Conservation (phyloP, 2,888 invertebrate species). For the Synergus gifuensis region DNA sequence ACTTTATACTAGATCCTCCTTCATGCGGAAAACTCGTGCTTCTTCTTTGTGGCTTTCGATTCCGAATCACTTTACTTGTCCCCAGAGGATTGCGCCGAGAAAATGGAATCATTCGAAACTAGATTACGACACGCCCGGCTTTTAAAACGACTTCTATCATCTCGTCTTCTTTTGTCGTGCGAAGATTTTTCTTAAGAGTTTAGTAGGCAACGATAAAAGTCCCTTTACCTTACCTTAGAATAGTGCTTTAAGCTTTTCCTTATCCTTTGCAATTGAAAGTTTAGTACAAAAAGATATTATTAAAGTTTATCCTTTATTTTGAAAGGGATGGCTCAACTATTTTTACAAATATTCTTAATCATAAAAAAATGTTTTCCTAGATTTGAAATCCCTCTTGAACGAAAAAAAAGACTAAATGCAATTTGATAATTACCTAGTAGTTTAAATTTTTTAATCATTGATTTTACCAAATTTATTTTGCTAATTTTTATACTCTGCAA, state of each 20-base stretch:
- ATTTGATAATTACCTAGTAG: too few species aligned
- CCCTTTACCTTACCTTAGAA: background rate
- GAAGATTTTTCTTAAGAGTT: slow-evolving; percentile 36
- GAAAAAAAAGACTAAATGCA: too few species aligned
- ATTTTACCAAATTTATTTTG: background rate
- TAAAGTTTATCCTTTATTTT: too few species aligned
- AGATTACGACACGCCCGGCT: slow-evolving; percentile 61
- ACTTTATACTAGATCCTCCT: slow-evolving; percentile 33
- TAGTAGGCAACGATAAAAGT: slow-evolving; percentile 33
- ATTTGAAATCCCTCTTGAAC: too few species aligned
- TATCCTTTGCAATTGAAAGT: background rate
- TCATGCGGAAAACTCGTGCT: slow-evolving; percentile 43
- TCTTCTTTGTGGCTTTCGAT: slow-evolving; percentile 47
- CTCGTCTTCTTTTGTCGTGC: slow-evolving; percentile 33
- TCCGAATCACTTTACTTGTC: slow-evolving; percentile 49
- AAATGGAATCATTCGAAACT: slow-evolving; percentile 64
- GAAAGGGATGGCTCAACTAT: too few species aligned
- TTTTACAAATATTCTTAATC: too few species aligned
- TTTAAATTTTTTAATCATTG: background rate
- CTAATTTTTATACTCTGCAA: slow-evolving; percentile 18
- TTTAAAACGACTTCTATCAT: slow-evolving; percentile 54
- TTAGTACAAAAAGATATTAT: too few species aligned
- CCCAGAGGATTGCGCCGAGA: slow-evolving; percentile 46
- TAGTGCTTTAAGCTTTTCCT: background rate
- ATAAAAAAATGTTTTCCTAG: too few species aligned